phyloP scores from a whole-genome alignment of 2,888 invertebrate genomes.

The Nomada ruficornis region DNA sequence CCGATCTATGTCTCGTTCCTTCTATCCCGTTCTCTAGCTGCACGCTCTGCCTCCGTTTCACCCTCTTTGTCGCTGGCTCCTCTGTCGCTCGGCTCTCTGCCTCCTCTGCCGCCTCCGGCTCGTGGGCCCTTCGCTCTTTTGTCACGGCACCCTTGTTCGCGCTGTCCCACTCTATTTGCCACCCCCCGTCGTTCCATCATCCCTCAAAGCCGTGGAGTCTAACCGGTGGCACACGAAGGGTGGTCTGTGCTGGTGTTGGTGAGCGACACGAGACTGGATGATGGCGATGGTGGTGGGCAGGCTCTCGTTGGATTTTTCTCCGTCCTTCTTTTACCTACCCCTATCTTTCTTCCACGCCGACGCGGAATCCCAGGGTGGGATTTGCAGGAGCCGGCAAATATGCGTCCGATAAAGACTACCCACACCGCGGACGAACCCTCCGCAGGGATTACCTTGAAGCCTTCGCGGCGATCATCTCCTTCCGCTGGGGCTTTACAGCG shows the following conservation, averaged over 20 bases:
- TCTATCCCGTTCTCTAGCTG: conserved; percentile 13
- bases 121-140: conserved; percentile 79
- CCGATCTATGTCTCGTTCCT: conserved; percentile 56
- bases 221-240: conserved; percentile 69
- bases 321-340: conserved; percentile 39
- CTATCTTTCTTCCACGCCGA: conserved; percentile 50
- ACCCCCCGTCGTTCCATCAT: conserved; percentile 77
- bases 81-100: conserved; percentile 5
- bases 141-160: conserved; percentile 82
- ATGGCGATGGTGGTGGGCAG: conserved; percentile 34
- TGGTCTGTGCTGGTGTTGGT: conserved; percentile 36
- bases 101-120: conserved; percentile 69
- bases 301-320: conserved; percentile 58
- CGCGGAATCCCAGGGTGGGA: conserved; percentile 68
- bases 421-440: conserved; percentile 62
- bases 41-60: neutral
- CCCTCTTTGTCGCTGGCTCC: conserved; percentile 26
- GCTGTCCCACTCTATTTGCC: conserved; percentile 82
- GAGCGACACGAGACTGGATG: conserved; percentile 33
- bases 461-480: conserved; percentile 66
- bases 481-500: conserved; percentile 57
- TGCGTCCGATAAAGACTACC: conserved; percentile 73
- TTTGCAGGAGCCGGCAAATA: conserved; percentile 74
- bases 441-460: conserved; percentile 67
- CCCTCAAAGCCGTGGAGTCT: conserved; percentile 77